Evolutionary conservation across 1,140 invertebrate genomes (phyloP).

Genomic region (Centruroides sculpturatus): DNA sequence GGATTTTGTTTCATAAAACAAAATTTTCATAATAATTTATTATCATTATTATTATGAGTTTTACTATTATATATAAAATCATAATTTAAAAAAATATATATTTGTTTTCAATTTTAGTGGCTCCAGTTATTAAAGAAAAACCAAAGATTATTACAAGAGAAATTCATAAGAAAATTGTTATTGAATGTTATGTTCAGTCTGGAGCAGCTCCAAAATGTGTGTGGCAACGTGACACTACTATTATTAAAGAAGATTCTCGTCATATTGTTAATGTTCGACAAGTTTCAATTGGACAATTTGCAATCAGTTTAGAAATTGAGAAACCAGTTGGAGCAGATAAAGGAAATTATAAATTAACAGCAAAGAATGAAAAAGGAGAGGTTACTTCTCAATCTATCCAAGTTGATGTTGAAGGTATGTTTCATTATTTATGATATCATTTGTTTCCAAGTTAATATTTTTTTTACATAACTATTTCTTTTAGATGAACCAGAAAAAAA

Average conservation of each 20-base stretch:
- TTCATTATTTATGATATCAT: background rate
- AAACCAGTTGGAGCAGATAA: conserved; percentile 58
- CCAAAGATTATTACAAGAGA: conserved; percentile 77
- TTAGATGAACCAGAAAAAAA: conserved; percentile 6
- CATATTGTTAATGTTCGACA: conserved; percentile 55
- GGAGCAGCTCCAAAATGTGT: conserved; percentile 74
- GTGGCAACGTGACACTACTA: conserved; percentile 71
- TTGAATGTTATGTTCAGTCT: conserved; percentile 76
- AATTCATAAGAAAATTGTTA: conserved; percentile 74
- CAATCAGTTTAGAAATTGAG: conserved; percentile 33
- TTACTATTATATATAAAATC: background rate
- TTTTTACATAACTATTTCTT: too few species aligned
- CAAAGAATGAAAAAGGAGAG: conserved; percentile 86
- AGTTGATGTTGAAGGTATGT: conserved; percentile 32
- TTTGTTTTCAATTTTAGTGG: conserved; percentile 43
- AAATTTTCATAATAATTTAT: background rate
- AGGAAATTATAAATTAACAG: conserved; percentile 76
- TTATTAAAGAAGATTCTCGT: conserved; percentile 55
- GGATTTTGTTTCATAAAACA: too few species aligned
- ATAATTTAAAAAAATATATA: background rate
- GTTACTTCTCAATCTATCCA: conserved; percentile 76
- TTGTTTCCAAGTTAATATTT: too few species aligned
- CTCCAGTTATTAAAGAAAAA: conserved; percentile 82
- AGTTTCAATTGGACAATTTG: conserved; percentile 22
- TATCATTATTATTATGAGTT: background rate